Evolutionary conservation across 2,113 vertebrate species (phyloP).

Genomic region (Prietella phreatophila): DNA sequence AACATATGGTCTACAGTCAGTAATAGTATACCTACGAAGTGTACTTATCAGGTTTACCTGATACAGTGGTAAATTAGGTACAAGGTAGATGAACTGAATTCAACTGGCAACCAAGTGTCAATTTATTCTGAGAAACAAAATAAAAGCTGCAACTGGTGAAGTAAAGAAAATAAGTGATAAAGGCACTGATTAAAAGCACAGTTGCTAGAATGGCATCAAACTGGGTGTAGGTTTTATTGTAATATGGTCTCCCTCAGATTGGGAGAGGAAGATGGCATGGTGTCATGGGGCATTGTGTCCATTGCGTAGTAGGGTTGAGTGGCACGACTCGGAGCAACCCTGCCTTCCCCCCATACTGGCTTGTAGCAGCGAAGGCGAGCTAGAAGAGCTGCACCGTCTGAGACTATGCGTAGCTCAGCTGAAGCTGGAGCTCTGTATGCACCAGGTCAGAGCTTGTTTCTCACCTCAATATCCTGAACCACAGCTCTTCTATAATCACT

Average conservation of each 20-base stretch:
- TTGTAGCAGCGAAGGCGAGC: constrained; percentile 77
- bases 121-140: not conserved
- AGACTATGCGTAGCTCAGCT: constrained; percentile 76
- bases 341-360: constrained; percentile 66
- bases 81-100: not conserved
- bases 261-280: constrained; percentile 66
- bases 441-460: constrained; percentile 71
- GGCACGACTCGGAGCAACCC: constrained; percentile 23
- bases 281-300: constrained; percentile 55
- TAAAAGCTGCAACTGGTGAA: not conserved
- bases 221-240: not conserved
- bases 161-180: not conserved
- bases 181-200: not conserved
- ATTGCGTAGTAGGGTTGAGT: constrained; percentile 32
- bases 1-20: not conserved
- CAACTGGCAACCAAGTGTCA: not conserved
- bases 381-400: constrained; percentile 75
- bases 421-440: constrained; percentile 77
- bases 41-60: not conserved
- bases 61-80: not conserved
- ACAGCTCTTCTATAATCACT: not conserved
- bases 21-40: not conserved
- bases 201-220: not conserved
- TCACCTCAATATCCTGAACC: not conserved
- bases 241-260: constrained; percentile 61